Evolutionary conservation across 2,888 invertebrate species (phyloP), one percentile per base, ranked within the genome.

Genomic region (Priocnemis perturbator): DNA sequence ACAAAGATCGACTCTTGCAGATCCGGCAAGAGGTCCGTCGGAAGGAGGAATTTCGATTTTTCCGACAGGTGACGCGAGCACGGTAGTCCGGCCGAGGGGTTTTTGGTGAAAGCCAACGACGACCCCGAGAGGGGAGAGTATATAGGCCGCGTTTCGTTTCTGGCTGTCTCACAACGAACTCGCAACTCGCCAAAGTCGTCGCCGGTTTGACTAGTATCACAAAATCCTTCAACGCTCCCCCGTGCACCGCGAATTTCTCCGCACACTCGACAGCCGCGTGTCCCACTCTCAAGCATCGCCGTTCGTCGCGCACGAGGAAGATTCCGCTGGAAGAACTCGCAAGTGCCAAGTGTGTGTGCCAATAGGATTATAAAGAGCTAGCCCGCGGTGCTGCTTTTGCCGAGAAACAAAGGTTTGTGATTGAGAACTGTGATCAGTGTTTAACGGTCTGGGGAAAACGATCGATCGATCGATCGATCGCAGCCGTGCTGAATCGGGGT

Each of bases 301-400:
- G n/a, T 47, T 47, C 47, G 2, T 3, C 47, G 60, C 55, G 58
- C 55, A 53, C 5, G 53, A 47, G 65, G 66, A 62, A 64, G 23
- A 60, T 61, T 61, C 57, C 26, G 26, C 26, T 23, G 60, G 71
- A 44, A 48, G 59, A 69, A 63, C 30, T 76, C 71, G 58, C 69
- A 74, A 87, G 86, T 87, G 86, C 83, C 86, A 87, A 87, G 87
- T 87, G 87, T 85, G 82, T 87, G 87, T 86, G 86, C 81, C 83
- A 85, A 85, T 83, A 84, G 84, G 84, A 84, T 84, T 84, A 84
- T 77, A 72, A 66, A 62, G 53, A 50, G 60, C 74, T 62, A 45
- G 23, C 37, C n/a, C 9, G 50, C 50, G 50, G 50, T 19, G 50
- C 50, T 9, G 26, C 11, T 60, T 30, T 44, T 57, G 45, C 30